Evolutionary conservation across 2,888 invertebrate species (phyloP).

Genomic region (Lordiphosa andalusiaca): DNA sequence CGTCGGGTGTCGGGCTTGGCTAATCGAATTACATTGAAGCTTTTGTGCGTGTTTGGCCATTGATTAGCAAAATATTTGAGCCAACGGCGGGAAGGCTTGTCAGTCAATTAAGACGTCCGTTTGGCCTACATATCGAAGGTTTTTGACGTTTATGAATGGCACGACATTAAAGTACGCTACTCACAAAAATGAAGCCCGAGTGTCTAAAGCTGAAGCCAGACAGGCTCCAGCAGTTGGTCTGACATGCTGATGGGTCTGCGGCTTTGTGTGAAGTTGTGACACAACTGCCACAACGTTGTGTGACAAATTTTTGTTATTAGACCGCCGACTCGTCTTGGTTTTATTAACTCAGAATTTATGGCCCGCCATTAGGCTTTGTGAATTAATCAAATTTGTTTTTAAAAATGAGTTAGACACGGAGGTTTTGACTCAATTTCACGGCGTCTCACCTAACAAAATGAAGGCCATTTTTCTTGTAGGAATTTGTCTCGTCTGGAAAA

Average conservation of each 20-base stretch:
- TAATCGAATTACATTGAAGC: constrained; percentile 56
- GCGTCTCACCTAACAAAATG: constrained; percentile 68
- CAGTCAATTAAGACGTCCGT: constrained; percentile 22
- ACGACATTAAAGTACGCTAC: background rate
- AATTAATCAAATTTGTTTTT: constrained; percentile 79
- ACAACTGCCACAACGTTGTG: constrained; percentile 75
- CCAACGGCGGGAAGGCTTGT: constrained; percentile 10
- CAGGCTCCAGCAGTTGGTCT: too few species aligned
- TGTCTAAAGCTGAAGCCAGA: too few species aligned
- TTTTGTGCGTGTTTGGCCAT: constrained; percentile 1
- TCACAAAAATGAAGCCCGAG: background rate
- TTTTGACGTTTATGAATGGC: too few species aligned
- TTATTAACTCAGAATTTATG: constrained; percentile 77
- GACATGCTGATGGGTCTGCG: background rate
- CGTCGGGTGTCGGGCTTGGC: constrained; percentile 26
- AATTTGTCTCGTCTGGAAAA: constrained; percentile 63
- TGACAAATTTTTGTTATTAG: constrained; percentile 74
- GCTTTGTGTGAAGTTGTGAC: constrained; percentile 50
- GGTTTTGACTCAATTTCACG: constrained; percentile 62
- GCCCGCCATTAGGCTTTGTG: constrained; percentile 66
- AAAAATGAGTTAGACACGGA: constrained; percentile 75
- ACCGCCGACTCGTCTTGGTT: constrained; percentile 34
- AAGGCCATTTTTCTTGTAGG: constrained; percentile 66
- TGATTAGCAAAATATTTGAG: constrained; percentile 6
- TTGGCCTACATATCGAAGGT: too few species aligned